phyloP scores from a whole-genome alignment of 2,797 vertebrate species.

The Hyperoplus immaculatus region DNA sequence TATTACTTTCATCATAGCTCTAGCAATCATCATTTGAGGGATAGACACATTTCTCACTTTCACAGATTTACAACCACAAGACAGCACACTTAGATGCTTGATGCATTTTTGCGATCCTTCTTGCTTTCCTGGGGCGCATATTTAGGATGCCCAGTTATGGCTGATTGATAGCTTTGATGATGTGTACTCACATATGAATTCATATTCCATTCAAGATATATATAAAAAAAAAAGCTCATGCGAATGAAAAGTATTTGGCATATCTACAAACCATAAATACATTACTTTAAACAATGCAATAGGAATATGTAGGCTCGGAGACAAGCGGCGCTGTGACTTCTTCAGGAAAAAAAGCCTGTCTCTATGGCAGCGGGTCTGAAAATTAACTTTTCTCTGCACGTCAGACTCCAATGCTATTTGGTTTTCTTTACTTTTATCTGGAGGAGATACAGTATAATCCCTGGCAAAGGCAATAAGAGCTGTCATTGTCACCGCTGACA shows the following conservation, averaged over 20 bases:
- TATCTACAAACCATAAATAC: slow-evolving; percentile 23
- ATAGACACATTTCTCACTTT: slow-evolving; percentile 84
- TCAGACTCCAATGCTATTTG: slow-evolving; percentile 54
- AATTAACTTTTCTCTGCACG: slow-evolving; percentile 53
- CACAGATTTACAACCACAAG: slow-evolving; percentile 78
- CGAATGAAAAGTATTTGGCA: slow-evolving; percentile 37
- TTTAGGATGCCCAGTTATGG: slow-evolving; percentile 50
- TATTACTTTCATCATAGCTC: slow-evolving; percentile 87
- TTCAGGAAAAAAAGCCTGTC: slow-evolving; percentile 30
- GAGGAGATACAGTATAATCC: slow-evolving; percentile 66
- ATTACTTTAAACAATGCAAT: slow-evolving; percentile 38
- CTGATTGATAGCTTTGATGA: slow-evolving; percentile 64
- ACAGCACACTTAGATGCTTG: slow-evolving; percentile 70
- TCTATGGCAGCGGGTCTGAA: slow-evolving; percentile 52
- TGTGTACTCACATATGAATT: slow-evolving; percentile 50
- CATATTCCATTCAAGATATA: slow-evolving; percentile 40
- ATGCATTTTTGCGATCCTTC: slow-evolving; percentile 52
- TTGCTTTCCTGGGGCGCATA: slow-evolving; percentile 36
- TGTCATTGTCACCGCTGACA: slow-evolving; percentile 73
- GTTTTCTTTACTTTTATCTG: slow-evolving; percentile 70
- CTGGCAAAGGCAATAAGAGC: slow-evolving; percentile 63
- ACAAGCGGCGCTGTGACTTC: slow-evolving; percentile 39
- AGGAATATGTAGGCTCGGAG: slow-evolving; percentile 17
- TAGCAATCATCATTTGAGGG: slow-evolving; percentile 85
- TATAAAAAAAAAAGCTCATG: slow-evolving; percentile 35